Base-by-base conservation (phyloP, 1,140 invertebrate species). In the Bombus sylvicola region DNA sequence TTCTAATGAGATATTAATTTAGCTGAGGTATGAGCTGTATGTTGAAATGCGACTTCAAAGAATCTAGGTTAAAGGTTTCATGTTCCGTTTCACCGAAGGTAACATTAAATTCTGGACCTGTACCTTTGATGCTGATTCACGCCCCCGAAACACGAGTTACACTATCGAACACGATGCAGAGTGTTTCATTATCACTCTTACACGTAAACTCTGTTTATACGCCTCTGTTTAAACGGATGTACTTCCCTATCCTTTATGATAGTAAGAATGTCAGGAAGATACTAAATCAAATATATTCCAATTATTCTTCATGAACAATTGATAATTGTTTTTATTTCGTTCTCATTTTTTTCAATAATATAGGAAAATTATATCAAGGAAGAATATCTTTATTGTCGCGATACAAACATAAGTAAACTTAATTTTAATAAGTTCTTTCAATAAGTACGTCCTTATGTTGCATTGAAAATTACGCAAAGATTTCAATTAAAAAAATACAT, bases 31-130 rank as follows among this genome's bases (percentile, higher is more conserved):
- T 28, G 39, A 31, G 28, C 6, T 4, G 3, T 18, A 3, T 12
- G 41, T 73, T n/a, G n/a, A 18, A 43, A 13, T 3, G 6, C 6
- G 15, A 15, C 28, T 73, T 43, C 39, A 73, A 73, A 73, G 41
- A 43, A 73, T 73, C 39, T 73, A 18, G 71, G 71, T 73, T 73
- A 73, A 43, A 41, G 41, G n/a, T 73, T 43, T 73, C 71, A 31
- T 15, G 71, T 73, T 43, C 41, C 39, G n/a, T 73, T 73, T 31
- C 41, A 73, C n/a, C 71, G 15, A 73, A 28, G 39, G n/a, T 43
- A 73, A 73, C 41, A 73, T 71, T 71, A 71, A 71, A 43, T 73
- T 31, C 41, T 41, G 69, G 12, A n/a, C 13, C n/a, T 28, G 28
- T 13, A 73, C 28, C 71, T 73, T 43, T 73, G 71, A 73, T n/a